Evolutionary conservation across 2,888 invertebrate species (phyloP).

Genomic region (Drosophila atripex): DNA sequence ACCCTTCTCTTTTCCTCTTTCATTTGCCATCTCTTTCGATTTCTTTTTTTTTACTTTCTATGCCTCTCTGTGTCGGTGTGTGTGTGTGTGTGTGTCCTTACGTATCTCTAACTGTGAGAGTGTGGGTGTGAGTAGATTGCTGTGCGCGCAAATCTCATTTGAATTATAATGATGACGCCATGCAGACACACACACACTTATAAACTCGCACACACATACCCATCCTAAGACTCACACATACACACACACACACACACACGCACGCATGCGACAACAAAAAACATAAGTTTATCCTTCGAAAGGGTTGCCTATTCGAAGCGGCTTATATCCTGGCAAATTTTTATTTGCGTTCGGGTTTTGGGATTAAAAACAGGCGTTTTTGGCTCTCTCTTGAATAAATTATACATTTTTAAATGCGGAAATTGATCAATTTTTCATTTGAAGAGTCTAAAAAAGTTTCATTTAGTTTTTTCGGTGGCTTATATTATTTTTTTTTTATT

Average conservation of each 20-base stretch:
- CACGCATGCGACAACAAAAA: neutral
- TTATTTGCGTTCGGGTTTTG: neutral
- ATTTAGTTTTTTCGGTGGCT: too few species aligned
- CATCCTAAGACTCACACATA: neutral
- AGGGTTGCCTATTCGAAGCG: constrained; percentile 2
- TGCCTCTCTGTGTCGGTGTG: constrained; percentile 13
- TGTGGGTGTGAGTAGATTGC: constrained; percentile 47
- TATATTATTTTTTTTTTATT: too few species aligned
- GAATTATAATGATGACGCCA: constrained; percentile 75
- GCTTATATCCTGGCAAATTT: constrained; percentile 3
- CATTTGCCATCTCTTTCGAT: neutral
- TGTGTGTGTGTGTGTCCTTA: constrained; percentile 9
- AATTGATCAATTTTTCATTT: too few species aligned
- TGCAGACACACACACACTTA: constrained; percentile 30
- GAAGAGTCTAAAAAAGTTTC: too few species aligned
- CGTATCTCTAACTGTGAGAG: constrained; percentile 11
- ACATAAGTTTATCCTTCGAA: neutral
- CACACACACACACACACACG: neutral
- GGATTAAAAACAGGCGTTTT: constrained; percentile 1
- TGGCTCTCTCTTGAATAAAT: neutral
- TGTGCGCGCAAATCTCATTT: constrained; percentile 75
- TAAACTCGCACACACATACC: constrained; percentile 1
- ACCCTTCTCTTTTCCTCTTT: constrained; percentile 5
- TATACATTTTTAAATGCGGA: neutral
- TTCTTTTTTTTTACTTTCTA: neutral